Conservation (phyloP, 2,888 invertebrate genomes). For the Eilema sororculum region DNA sequence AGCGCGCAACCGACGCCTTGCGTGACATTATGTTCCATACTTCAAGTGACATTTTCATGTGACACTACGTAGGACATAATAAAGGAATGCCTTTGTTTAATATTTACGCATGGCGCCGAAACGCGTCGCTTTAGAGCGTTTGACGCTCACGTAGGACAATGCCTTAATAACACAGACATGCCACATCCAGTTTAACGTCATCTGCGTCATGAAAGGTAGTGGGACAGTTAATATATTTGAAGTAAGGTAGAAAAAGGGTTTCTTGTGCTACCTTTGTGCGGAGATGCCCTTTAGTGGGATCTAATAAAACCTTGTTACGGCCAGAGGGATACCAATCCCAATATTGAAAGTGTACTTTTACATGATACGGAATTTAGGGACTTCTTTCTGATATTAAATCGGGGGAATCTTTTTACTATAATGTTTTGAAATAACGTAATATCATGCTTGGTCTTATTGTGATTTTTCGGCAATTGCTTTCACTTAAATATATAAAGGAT, state of each 20-base stretch:
- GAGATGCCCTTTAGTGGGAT: constrained; percentile 86
- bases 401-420: constrained; percentile 78
- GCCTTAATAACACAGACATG: neutral
- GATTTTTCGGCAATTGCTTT: constrained; percentile 49
- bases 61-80: no score
- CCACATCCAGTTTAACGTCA: constrained; percentile 51
- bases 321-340: constrained; percentile 87
- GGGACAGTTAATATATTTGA: constrained; percentile 87
- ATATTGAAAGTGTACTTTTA: constrained; percentile 87
- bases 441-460: constrained; percentile 53
- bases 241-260: constrained; percentile 87
- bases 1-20: no score
- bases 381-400: constrained; percentile 85
- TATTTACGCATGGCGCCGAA: no score
- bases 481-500: constrained; percentile 34
- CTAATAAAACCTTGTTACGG: constrained; percentile 88
- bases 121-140: no score
- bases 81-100: no score
- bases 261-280: constrained; percentile 85
- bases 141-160: no score
- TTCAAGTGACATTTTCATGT: no score
- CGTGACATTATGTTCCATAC: no score
- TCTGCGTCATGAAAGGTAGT: constrained; percentile 70
- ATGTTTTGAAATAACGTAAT: constrained; percentile 66
- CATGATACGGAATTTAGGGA: constrained; percentile 87